Percentiles rank a stretch among this genome's conserved stretches.
Conservation (phyloP, 2,797 vertebrate genomes). For the Rhincodon typus region DNA sequence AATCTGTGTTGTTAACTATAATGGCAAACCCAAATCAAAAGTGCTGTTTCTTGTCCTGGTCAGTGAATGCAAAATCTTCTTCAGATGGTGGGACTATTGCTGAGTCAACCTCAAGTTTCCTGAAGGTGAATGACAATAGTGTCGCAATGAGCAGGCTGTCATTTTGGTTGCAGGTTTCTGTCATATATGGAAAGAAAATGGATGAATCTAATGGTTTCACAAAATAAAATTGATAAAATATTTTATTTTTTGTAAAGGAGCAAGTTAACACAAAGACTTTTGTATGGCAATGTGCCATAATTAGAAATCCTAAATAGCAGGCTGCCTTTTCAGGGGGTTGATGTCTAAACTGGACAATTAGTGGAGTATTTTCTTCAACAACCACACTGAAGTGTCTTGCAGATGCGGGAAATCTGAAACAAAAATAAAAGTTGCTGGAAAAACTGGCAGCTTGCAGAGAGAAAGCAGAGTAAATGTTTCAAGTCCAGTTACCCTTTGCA, state of each 20-base stretch:
- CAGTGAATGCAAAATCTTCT: neutral
- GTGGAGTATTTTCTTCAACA: too few species aligned
- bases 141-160: neutral
- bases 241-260: too few species aligned
- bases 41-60: neutral
- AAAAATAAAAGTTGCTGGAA: too few species aligned
- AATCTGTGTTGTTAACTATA: neutral
- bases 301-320: too few species aligned
- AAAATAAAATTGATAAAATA: neutral
- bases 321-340: too few species aligned
- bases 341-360: too few species aligned
- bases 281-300: too few species aligned
- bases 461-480: too few species aligned
- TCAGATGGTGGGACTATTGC: neutral
- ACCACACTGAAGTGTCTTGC: neutral
- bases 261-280: too few species aligned
- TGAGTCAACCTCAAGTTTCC: neutral
- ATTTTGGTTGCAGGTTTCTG: neutral
- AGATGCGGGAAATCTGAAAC: neutral
- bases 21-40: neutral
- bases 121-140: neutral
- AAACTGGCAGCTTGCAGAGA: too few species aligned
- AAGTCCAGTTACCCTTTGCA: neutral
- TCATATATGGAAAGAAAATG: neutral
- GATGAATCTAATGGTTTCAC: neutral